Evolutionary conservation across 2,888 invertebrate genomes (phyloP), one percentile per base, ranked within the genome.

Genomic region (Ornithoptera priamus): DNA sequence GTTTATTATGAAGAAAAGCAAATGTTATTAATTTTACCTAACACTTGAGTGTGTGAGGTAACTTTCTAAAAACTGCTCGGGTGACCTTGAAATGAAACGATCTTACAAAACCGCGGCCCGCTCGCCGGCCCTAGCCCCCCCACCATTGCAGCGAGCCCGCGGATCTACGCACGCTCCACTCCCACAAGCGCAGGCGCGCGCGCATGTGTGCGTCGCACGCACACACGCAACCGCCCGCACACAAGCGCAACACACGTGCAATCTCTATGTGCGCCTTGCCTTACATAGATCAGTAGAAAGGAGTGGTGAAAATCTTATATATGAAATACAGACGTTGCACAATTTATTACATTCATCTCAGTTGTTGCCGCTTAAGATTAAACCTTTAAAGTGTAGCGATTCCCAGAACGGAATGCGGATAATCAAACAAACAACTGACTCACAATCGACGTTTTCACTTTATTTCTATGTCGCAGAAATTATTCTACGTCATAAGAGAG

Each of bases 81-180:
- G 83, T 92, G 92, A 93, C 93, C 93, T 93, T 93, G 93, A 93
- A 92, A 91, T 89, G 89, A 89, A 92, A 88, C 86, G 87, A 85
- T 92, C 83, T 93, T 93, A 92, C 92, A 91, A 92, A 90, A 93
- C 89, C 86, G 90, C 89, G 87, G 82, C 81, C 88, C 88, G 83
- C 84, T 89, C 89, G 89, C 88, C 81, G 86, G 82, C 85, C 85
- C 84, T 85, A 82, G 80, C 86, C 82, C 83, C 24, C 6, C 85
- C 78, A 75, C 80, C 80, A 77, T 74, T 81, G 85, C 85, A 84
- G 77, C 81, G 81, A 78, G 67, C 80, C 82, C 83, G 81, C 84
- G 78, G 81, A 82, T 81, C 83, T 86, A 87, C 89, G 85, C 89
- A 87, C 86, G 81, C 63, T 67, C 63, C 67, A 70, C 67, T 67